Percentiles rank a stretch among this genome's conserved stretches.
These are phyloP conservation scores for Tetrax tetrax DNA, from an alignment of 2,113 vertebrate species.

Conservation along the genomic window DNA sequence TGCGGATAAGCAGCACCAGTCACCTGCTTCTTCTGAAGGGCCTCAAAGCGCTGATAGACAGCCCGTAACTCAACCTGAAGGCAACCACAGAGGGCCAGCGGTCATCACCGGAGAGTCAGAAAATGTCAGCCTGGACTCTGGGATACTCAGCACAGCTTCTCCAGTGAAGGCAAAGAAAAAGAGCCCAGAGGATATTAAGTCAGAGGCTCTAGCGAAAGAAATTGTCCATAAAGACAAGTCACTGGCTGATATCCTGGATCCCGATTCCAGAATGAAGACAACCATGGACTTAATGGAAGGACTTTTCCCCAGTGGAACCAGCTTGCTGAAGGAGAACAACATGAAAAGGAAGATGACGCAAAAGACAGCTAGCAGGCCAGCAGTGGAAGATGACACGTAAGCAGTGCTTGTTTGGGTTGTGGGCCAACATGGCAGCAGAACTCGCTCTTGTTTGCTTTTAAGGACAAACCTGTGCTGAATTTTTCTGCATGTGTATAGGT, in stretches of 20 bases:
- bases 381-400: conserved; percentile 39
- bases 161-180: conserved; percentile 65
- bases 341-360: conserved; percentile 67
- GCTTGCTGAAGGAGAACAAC: conserved; percentile 65
- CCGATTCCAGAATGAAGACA: conserved; percentile 85
- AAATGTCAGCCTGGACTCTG: neutral
- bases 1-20: neutral
- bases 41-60: neutral
- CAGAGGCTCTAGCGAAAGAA: conserved; percentile 85
- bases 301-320: conserved; percentile 79
- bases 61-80: neutral
- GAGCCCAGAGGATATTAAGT: conserved; percentile 82
- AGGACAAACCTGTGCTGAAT: neutral
- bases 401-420: neutral
- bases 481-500: neutral
- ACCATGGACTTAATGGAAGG: conserved; percentile 93
- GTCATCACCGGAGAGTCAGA: neutral
- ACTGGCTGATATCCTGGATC: conserved; percentile 86
- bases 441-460: neutral
- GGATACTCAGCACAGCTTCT: neutral
- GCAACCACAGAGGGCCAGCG: neutral
- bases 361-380: neutral
- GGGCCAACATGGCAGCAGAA: neutral
- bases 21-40: neutral
- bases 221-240: conserved; percentile 87